These are phyloP conservation scores for Murina feae DNA, from an alignment of 2,113 vertebrate species.

Conservation along the genomic window DNA sequence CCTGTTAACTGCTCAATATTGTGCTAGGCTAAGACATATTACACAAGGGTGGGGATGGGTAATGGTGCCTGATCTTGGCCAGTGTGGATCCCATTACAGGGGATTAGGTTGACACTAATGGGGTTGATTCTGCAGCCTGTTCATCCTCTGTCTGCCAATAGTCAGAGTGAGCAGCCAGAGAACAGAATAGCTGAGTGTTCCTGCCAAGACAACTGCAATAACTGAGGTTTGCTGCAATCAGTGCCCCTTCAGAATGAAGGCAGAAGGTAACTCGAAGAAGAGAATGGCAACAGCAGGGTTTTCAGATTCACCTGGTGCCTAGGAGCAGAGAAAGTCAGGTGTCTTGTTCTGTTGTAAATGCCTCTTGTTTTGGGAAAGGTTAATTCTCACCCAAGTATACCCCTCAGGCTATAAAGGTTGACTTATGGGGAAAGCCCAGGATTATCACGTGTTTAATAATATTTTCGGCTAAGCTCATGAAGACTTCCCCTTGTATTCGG, in stretches of 20 bases:
- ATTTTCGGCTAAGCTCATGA: not conserved
- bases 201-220: constrained; percentile 41
- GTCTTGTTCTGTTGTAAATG: not conserved
- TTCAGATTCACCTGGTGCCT: not conserved
- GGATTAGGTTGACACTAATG: constrained; percentile 70
- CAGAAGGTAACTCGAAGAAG: not conserved
- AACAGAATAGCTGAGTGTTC: not conserved
- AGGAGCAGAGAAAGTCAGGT: not conserved
- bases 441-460: constrained; percentile 1
- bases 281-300: not conserved
- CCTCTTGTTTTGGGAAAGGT: not conserved
- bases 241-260: not conserved
- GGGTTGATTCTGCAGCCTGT: constrained; percentile 58
- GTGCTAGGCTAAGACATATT: not conserved
- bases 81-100: constrained; percentile 45
- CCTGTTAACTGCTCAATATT: not conserved
- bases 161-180: constrained; percentile 64
- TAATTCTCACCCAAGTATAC: not conserved
- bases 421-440: not conserved
- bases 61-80: constrained; percentile 36
- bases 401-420: not conserved
- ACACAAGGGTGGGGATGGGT: not conserved
- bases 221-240: not conserved
- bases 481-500: not conserved
- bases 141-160: constrained; percentile 63